phyloP scores from a whole-genome alignment of 2,888 invertebrate species.

The Arctia plantaginis region DNA sequence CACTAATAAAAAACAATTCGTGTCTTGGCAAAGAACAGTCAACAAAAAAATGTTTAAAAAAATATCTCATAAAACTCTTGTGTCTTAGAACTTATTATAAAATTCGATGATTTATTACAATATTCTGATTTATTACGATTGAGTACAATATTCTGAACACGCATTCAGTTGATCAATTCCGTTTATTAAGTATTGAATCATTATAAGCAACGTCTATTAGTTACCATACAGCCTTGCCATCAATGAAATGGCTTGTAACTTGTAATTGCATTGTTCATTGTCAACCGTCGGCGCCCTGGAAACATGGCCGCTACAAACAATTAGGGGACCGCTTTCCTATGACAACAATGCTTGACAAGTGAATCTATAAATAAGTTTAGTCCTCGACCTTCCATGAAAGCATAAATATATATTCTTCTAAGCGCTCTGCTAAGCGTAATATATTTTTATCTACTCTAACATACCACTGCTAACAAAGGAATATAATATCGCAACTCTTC shows the following conservation, averaged over 20 bases:
- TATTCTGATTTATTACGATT: too few relatives aligned
- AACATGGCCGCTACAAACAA: conserved; percentile 6
- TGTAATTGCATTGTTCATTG: conserved; percentile 11
- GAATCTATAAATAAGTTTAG: neutral
- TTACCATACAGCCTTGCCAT: neutral
- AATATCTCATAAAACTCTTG: too few relatives aligned
- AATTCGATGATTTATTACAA: too few relatives aligned
- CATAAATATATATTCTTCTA: neutral
- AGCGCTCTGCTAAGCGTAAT: neutral
- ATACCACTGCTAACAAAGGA: neutral
- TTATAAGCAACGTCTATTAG: neutral
- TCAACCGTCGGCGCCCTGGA: neutral
- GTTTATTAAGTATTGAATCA: neutral
- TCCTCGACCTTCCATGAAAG: neutral
- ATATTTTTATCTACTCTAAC: neutral
- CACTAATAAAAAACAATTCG: too few relatives aligned
- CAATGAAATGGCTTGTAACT: conserved; percentile 13
- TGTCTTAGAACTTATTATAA: too few relatives aligned
- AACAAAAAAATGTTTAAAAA: too few relatives aligned
- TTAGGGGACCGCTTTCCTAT: neutral
- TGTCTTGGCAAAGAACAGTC: too few relatives aligned
- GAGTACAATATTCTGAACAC: too few relatives aligned
- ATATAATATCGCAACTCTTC: neutral
- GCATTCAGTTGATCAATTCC: neutral
- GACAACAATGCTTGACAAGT: neutral